A percentile compares a stretch with the other conserved stretches of the same genome.
Conservation (phyloP, 2,113 vertebrate species). For the Holacanthus passer region DNA sequence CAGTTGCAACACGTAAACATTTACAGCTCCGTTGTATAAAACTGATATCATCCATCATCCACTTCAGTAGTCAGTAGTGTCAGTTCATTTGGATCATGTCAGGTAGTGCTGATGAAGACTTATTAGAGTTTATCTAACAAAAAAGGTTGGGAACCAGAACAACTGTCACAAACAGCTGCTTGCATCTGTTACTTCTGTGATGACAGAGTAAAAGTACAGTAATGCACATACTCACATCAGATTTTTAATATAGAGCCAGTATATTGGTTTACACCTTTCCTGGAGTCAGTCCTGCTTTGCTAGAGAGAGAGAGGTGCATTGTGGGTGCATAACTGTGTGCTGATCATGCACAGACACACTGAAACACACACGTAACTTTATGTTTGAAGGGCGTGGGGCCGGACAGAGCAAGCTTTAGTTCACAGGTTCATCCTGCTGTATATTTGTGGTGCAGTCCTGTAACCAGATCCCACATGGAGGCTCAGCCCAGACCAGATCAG, state of each 20-base stretch:
- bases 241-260: background rate
- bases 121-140: background rate
- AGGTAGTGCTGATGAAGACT: background rate
- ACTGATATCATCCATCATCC: background rate
- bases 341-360: background rate
- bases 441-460: slow-evolving; percentile 45
- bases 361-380: background rate
- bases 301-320: background rate
- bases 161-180: background rate
- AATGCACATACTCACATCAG: background rate
- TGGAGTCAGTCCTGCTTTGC: slow-evolving; percentile 43
- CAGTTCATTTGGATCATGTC: background rate
- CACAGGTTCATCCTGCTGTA: slow-evolving; percentile 43
- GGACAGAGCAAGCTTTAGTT: slow-evolving; percentile 1
- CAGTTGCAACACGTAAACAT: no score
- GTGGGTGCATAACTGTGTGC: background rate
- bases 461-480: slow-evolving; percentile 51
- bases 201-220: no score
- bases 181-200: background rate
- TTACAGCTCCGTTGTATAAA: background rate
- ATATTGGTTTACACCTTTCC: background rate
- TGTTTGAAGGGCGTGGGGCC: slow-evolving; percentile 15
- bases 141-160: background rate
- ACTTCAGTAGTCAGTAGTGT: background rate
- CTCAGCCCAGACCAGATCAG: slow-evolving; percentile 43